Percentiles rank a stretch among this genome's conserved stretches.
These are phyloP conservation scores for Chrysodeixis includens DNA, from an alignment of 2,888 invertebrate genomes.

Conservation along the genomic window DNA sequence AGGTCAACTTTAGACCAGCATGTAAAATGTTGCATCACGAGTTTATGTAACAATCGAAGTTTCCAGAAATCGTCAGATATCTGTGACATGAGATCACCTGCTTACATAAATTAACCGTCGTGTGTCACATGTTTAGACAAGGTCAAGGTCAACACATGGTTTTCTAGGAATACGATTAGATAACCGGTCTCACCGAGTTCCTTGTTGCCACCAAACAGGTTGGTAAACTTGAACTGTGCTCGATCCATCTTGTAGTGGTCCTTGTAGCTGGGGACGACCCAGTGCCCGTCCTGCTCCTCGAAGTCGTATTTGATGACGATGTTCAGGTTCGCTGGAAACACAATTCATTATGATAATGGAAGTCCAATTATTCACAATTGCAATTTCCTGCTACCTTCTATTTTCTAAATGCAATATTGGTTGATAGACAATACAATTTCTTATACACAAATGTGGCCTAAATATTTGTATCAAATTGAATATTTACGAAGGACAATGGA, in stretches of 20 bases:
- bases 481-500: neutral
- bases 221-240: conserved; percentile 85
- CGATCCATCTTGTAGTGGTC: conserved; percentile 84
- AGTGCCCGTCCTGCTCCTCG: conserved; percentile 78
- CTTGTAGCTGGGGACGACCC: conserved; percentile 78
- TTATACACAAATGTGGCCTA: too few relatives aligned
- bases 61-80: conserved; percentile 13
- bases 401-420: too few relatives aligned
- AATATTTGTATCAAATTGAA: neutral
- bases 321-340: conserved; percentile 80
- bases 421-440: too few relatives aligned
- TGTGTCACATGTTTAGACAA: conserved; percentile 11
- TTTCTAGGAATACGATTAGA: conserved; percentile 2
- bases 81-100: conserved; percentile 22
- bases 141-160: conserved; percentile 20
- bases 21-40: conserved; percentile 6
- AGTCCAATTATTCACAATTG: neutral
- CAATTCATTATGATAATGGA: neutral
- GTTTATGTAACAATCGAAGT: conserved; percentile 1
- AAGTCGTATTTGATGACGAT: conserved; percentile 83
- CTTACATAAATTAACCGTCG: conserved; percentile 5
- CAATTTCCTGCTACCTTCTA: too few relatives aligned
- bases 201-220: conserved; percentile 84
- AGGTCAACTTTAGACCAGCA: neutral
- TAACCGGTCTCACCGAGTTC: conserved; percentile 75